Evolutionary conservation across 2,888 invertebrate genomes (phyloP).

Genomic region (Dusona sp.): DNA sequence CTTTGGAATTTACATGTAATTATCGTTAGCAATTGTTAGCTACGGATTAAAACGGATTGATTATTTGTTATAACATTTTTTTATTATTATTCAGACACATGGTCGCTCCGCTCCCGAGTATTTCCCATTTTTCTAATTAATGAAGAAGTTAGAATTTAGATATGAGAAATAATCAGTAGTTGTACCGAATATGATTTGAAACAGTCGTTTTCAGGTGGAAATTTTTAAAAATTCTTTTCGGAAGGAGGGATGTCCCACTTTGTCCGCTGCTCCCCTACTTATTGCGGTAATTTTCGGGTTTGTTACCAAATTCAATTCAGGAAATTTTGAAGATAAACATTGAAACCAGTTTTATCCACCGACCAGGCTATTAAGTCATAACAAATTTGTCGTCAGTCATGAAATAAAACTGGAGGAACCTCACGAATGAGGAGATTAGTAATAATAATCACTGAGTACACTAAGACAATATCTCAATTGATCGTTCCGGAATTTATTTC

Average conservation of each 20-base stretch:
- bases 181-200: too few relatives aligned
- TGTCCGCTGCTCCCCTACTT: neutral
- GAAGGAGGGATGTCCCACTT: neutral
- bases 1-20: too few relatives aligned
- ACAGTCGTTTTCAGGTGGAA: too few relatives aligned
- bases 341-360: neutral
- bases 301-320: neutral
- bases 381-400: neutral
- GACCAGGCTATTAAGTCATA: neutral
- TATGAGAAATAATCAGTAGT: too few relatives aligned
- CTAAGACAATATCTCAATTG: neutral
- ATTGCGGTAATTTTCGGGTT: neutral
- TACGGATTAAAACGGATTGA: too few relatives aligned
- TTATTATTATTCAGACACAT: neutral
- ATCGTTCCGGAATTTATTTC: neutral
- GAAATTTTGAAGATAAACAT: neutral
- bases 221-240: neutral
- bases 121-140: too few relatives aligned
- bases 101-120: too few relatives aligned
- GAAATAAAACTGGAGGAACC: neutral
- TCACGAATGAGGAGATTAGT: neutral
- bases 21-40: too few relatives aligned
- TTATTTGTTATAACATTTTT: too few relatives aligned
- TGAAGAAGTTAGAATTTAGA: too few relatives aligned
- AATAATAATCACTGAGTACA: neutral